Base-by-base conservation (phyloP, 1,140 invertebrate species). In the Drosophila kikkawai region DNA sequence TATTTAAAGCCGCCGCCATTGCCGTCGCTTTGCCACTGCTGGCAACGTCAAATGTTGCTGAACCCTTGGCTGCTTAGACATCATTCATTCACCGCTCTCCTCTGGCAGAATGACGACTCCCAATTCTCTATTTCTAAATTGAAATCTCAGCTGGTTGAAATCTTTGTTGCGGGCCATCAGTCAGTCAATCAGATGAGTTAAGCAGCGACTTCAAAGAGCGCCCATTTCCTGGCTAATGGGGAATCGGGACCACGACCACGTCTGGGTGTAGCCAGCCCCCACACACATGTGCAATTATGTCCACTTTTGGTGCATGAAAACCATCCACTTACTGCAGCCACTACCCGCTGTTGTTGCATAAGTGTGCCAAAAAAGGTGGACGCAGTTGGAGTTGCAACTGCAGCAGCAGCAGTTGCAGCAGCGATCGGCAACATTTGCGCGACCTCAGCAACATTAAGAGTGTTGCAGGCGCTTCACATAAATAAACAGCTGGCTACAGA, bases 31-130 rank as follows among this genome's bases (percentile, higher is more conserved):
- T 32, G 48, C 32, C 48, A 17, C 13, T 26, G 59, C 57, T 22
- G 47, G 36, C 57, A n/a, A 48, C 73, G 51, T 75, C 61, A 87
- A 80, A 88, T 88, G 84, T 88, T 83, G 84, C 84, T 87, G 85
- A 88, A 84, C 85, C 83, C 76, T 84, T 80, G 84, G 51, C 59
- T 66, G 61, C 79, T 82, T 79, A 55, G 74, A 65, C 75, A 69
- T 69, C 63, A 86, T 71, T 74, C 66, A 81, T 76, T 77, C 71
- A 64, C 48, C 48, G 29, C 29, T 86, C 37, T 75, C 59, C 12
- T 65, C 51, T 12, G 71, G 17, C 19, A 53, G 57, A 58, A 59
- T 36, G 64, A 59, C 42, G 41, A 34, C 56, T 60, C n/a, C 50
- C 60, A 37, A 42, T 34, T 73, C 36, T 22, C 12, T 9, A 26